Evolutionary conservation across 2,888 invertebrate species (phyloP).

Genomic region (Myathropa florea): DNA sequence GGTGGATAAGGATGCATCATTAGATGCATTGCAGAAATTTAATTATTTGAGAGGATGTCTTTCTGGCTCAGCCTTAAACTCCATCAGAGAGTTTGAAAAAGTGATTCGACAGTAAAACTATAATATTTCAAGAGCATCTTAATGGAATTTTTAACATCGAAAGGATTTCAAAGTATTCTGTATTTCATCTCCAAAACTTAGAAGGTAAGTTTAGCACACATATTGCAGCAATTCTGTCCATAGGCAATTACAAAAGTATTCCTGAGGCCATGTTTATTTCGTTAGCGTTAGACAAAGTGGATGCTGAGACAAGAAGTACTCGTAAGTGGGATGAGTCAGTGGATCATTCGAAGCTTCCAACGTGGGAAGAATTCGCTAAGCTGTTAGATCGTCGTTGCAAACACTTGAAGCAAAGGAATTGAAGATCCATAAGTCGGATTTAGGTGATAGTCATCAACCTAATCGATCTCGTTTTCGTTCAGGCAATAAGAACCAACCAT

Average conservation of each 20-base stretch:
- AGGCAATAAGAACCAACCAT: no score
- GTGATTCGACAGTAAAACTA: neutral
- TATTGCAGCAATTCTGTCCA: neutral
- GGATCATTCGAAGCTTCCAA: slow-evolving; percentile 44
- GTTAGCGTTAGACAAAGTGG: slow-evolving; percentile 8
- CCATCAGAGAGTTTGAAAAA: slow-evolving; percentile 6
- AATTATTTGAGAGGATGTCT: neutral
- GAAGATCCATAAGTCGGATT: no score
- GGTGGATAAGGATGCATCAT: no score
- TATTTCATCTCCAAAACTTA: neutral
- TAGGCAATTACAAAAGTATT: slow-evolving; percentile 23
- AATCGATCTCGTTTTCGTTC: neutral
- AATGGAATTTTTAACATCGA: neutral
- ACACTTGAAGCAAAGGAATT: no score
- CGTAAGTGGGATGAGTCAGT: slow-evolving; percentile 23
- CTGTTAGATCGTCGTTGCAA: slow-evolving; percentile 35
- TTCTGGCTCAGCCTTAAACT: neutral
- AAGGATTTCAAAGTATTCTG: neutral
- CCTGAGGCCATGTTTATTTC: neutral
- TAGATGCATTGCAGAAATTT: no score
- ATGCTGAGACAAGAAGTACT: slow-evolving; percentile 9
- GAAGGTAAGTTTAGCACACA: slow-evolving; percentile 18
- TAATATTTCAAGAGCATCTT: slow-evolving; percentile 12
- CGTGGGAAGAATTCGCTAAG: no score
- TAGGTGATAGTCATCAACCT: neutral